phyloP scores from a whole-genome alignment of 2,888 invertebrate species.

The Aspidapion aeneum region DNA sequence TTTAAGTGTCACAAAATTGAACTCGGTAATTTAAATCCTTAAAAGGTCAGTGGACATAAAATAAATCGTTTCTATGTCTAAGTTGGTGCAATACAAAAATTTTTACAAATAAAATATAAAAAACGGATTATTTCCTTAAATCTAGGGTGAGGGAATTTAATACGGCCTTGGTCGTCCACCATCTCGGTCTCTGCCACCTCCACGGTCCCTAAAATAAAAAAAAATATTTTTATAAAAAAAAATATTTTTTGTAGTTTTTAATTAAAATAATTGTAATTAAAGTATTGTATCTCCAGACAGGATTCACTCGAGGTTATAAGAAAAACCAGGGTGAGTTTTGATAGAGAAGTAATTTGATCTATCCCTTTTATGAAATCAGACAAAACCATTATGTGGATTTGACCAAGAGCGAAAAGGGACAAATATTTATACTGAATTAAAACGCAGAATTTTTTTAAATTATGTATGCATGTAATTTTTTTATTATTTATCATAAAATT shows the following conservation, averaged over 20 bases:
- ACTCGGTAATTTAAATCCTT: too few species aligned
- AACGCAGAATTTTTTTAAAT: too few species aligned
- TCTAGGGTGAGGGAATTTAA: conserved; percentile 26
- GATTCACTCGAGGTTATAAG: conserved; percentile 75
- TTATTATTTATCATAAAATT: too few species aligned
- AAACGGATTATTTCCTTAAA: neutral
- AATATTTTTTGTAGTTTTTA: too few species aligned
- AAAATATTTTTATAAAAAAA: conserved; percentile 1
- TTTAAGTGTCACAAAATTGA: too few species aligned
- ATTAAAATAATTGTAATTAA: too few species aligned
- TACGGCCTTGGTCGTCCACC: conserved; percentile 44
- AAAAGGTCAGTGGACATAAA: neutral
- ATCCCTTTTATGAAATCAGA: conserved; percentile 33
- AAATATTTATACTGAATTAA: neutral
- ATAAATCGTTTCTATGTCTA: neutral
- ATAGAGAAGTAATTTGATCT: conserved; percentile 31
- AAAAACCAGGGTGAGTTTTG: conserved; percentile 45
- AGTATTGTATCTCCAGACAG: conserved; percentile 75
- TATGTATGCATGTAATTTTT: too few species aligned
- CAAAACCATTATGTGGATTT: conserved; percentile 29
- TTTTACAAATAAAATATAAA: conserved; percentile 1
- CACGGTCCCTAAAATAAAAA: conserved; percentile 32
- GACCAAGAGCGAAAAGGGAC: conserved; percentile 33
- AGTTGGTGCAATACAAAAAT: neutral
- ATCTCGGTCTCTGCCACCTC: conserved; percentile 42